These are phyloP conservation scores for Nixonia krombeini DNA, from an alignment of 1,140 invertebrate genomes.

Conservation along the genomic window DNA sequence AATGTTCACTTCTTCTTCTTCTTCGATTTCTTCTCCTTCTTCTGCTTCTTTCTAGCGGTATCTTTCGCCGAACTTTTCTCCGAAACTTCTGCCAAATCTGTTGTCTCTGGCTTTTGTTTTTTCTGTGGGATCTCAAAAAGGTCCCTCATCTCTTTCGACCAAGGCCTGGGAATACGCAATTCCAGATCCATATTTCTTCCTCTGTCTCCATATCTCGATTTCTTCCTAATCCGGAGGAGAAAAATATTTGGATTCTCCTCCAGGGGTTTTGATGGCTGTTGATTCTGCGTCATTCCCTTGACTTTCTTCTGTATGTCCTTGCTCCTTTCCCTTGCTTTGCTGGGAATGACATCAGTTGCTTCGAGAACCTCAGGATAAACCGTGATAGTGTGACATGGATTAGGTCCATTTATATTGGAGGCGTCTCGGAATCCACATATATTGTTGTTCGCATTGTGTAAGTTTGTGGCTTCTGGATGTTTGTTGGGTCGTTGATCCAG, in stretches of 20 bases:
- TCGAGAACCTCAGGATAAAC: conserved; percentile 46
- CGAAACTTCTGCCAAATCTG: not conserved
- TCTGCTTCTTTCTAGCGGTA: not conserved
- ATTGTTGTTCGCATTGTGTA: not conserved
- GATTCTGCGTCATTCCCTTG: conserved; percentile 13
- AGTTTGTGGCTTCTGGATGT: not conserved
- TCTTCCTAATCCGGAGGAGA: conserved; percentile 56
- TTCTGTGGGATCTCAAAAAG: conserved; percentile 1
- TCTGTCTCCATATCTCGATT: conserved; percentile 28
- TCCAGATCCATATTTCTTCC: conserved; percentile 59
- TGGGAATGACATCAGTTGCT: not conserved
- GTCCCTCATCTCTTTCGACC: conserved; percentile 32
- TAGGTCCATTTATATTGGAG: conserved; percentile 3
- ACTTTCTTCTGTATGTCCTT: conserved; percentile 5
- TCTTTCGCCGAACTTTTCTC: not conserved
- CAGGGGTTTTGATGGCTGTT: conserved; percentile 16
- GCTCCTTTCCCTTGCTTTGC: conserved; percentile 4
- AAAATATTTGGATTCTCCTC: conserved; percentile 67
- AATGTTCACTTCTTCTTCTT: conserved; percentile 4
- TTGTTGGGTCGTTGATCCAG: conserved; percentile 2
- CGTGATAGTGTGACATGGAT: conserved; percentile 39
- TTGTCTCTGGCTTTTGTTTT: no score
- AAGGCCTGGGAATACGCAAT: conserved; percentile 60
- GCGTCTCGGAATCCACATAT: no score
- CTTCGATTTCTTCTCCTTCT: not conserved